Evolutionary conservation across 2,888 invertebrate species (phyloP).

Genomic region (Anarsia innoxiella): DNA sequence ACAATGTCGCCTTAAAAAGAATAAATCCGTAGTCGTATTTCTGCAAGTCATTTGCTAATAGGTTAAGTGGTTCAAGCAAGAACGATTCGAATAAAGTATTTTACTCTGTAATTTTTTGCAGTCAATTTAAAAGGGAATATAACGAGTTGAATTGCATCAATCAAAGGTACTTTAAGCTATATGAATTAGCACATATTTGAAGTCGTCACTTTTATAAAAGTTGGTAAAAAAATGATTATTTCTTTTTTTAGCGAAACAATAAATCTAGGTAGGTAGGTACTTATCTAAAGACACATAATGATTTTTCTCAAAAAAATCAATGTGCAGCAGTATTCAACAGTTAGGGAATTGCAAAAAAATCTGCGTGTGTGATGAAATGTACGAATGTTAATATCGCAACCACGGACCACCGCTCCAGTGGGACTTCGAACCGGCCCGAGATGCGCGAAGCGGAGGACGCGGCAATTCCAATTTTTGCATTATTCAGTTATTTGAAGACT

Average conservation of each 20-base stretch:
- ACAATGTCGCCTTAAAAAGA: constrained; percentile 44
- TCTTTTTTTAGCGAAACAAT: background rate
- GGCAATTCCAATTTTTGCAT: too few relatives aligned
- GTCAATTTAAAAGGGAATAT: background rate
- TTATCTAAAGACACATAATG: too few relatives aligned
- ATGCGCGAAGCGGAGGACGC: background rate
- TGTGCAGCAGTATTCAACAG: constrained; percentile 17
- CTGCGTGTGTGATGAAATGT: constrained; percentile 37
- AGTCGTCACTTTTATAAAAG: background rate
- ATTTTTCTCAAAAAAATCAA: constrained; percentile 15
- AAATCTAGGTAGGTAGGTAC: too few relatives aligned
- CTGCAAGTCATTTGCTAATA: constrained; percentile 59
- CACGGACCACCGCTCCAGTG: constrained; percentile 46
- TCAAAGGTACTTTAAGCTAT: background rate
- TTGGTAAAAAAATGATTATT: background rate
- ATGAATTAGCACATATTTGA: too few relatives aligned
- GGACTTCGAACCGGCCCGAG: constrained; percentile 37
- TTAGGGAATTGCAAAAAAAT: constrained; percentile 39
- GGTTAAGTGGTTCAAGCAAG: constrained; percentile 28
- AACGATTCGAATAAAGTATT: constrained; percentile 1
- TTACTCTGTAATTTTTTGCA: constrained; percentile 1
- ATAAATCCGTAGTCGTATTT: constrained; percentile 47
- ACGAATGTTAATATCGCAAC: constrained; percentile 68
- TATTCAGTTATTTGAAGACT: too few relatives aligned
- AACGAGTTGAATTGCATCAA: background rate